These are phyloP conservation scores for Gymnocypris eckloni DNA, from an alignment of 2,797 vertebrate species.

Conservation along the genomic window DNA sequence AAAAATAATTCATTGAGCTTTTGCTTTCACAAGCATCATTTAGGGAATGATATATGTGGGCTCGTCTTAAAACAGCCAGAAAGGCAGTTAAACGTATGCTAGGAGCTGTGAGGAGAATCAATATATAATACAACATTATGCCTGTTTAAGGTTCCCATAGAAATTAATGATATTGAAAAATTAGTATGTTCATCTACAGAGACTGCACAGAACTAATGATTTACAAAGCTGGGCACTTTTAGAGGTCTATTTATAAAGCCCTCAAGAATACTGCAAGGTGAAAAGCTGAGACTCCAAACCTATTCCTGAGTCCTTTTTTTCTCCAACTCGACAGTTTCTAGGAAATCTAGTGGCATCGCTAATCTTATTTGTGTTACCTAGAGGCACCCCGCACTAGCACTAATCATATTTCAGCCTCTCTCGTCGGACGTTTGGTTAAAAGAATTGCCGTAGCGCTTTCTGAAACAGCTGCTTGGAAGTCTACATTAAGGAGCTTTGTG, in stretches of 20 bases:
- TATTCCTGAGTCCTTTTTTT: conserved; percentile 6
- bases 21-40: conserved; percentile 76
- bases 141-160: conserved; percentile 67
- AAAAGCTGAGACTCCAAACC: conserved; percentile 3
- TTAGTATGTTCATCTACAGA: conserved; percentile 66
- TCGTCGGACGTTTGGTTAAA: conserved; percentile 10
- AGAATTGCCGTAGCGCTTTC: conserved; percentile 20
- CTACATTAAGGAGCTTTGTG: background rate
- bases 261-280: conserved; percentile 55
- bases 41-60: conserved; percentile 77
- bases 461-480: conserved; percentile 31
- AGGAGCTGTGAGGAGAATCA: conserved; percentile 71
- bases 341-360: conserved; percentile 21
- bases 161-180: conserved; percentile 76
- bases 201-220: conserved; percentile 50
- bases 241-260: conserved; percentile 43
- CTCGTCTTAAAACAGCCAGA: conserved; percentile 66
- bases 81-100: conserved; percentile 67
- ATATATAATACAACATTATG: conserved; percentile 79
- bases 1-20: conserved; percentile 81
- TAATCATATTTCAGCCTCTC: conserved; percentile 44
- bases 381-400: background rate
- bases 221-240: conserved; percentile 60
- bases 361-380: conserved; percentile 36
- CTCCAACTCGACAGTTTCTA: conserved; percentile 22